Conservation (phyloP, 2,113 vertebrate species). For the Paradoxurus hermaphroditus region DNA sequence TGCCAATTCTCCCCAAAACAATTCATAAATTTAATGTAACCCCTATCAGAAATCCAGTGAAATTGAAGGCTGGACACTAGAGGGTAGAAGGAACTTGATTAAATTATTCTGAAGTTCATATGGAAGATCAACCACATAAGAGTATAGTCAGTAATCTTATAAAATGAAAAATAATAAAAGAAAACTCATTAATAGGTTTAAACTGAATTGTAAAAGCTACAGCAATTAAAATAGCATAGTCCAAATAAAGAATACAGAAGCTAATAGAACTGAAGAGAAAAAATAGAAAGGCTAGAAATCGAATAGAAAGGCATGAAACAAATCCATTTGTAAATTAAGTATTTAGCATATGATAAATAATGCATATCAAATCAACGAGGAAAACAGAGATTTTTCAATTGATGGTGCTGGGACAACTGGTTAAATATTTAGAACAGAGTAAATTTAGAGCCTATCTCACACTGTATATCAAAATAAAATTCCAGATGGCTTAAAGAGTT, state of each 20-base stretch:
- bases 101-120: slow-evolving; percentile 41
- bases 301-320: slow-evolving; percentile 54
- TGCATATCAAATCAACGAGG: slow-evolving; percentile 65
- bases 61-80: not conserved
- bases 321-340: slow-evolving; percentile 69
- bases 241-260: slow-evolving; percentile 27
- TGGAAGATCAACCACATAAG: not conserved
- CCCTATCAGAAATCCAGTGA: not conserved
- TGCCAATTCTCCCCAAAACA: slow-evolving; percentile 8
- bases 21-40: not conserved
- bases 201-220: not conserved
- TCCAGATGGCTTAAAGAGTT: slow-evolving; percentile 72
- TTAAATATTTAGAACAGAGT: slow-evolving; percentile 76
- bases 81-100: not conserved
- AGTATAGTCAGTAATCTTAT: not conserved
- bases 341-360: slow-evolving; percentile 74
- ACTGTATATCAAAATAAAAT: slow-evolving; percentile 75
- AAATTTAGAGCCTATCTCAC: slow-evolving; percentile 72
- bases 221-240: slow-evolving; percentile 36
- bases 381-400: slow-evolving; percentile 74
- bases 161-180: slow-evolving; percentile 54
- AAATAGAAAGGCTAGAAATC: slow-evolving; percentile 50
- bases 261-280: slow-evolving; percentile 28
- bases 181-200: not conserved
- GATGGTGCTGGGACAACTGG: slow-evolving; percentile 70